A percentile compares a stretch with the other conserved stretches of the same genome.
phyloP scores from a whole-genome alignment of 2,113 vertebrate genomes.

The Vombatus ursinus region DNA sequence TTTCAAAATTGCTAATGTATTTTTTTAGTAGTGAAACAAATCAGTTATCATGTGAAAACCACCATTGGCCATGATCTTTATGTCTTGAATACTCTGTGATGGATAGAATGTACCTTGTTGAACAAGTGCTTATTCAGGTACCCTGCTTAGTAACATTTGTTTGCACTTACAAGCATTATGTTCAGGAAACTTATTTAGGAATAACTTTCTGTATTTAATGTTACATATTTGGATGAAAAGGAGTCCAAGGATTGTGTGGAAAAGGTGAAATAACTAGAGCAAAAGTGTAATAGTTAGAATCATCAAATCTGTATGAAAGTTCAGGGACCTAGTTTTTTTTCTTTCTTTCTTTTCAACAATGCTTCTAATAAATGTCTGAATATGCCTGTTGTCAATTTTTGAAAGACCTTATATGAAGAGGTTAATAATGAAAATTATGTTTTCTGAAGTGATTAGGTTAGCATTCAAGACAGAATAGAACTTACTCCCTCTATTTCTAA shows the following conservation, averaged over 20 bases:
- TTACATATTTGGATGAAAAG: background rate
- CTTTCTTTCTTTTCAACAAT: background rate
- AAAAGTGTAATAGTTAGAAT: background rate
- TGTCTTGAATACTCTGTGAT: background rate
- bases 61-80: background rate
- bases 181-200: background rate
- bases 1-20: background rate
- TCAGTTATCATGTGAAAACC: background rate
- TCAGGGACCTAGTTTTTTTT: constrained; percentile 12
- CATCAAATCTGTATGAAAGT: background rate
- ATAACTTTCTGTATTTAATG: accelerated
- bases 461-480: background rate
- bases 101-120: background rate
- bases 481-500: background rate
- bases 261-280: background rate
- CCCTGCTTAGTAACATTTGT: background rate
- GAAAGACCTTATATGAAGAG: constrained; percentile 51
- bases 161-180: background rate
- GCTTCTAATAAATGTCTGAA: constrained; percentile 31
- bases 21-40: background rate
- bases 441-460: constrained; percentile 58
- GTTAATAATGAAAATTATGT: constrained; percentile 64
- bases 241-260: accelerated
- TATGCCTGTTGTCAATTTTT: constrained; percentile 47
- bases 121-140: background rate